Percentiles rank a stretch among this genome's conserved stretches.
These are phyloP conservation scores for Paramisgurnus dabryanus DNA, from an alignment of 2,113 vertebrate genomes.

Conservation along the genomic window DNA sequence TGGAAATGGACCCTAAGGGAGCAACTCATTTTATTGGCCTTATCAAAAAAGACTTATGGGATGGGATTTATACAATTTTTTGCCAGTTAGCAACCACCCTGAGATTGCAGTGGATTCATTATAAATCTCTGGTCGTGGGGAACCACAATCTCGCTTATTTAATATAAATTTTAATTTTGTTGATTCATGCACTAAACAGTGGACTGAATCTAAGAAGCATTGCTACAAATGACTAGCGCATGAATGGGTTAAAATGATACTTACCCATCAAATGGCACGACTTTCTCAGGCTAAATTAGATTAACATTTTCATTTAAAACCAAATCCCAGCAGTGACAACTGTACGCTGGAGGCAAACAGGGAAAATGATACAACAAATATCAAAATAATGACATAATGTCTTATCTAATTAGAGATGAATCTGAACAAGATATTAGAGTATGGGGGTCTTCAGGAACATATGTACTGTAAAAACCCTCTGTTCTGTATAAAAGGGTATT, in stretches of 20 bases:
- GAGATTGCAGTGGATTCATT: too few species aligned
- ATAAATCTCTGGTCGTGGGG: too few species aligned
- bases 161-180: too few species aligned
- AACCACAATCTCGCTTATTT: too few species aligned
- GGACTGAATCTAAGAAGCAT: too few species aligned
- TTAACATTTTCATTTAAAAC: background rate
- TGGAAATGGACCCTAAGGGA: too few species aligned
- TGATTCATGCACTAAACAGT: too few species aligned
- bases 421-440: background rate
- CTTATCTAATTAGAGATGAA: slow-evolving; percentile 3
- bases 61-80: too few species aligned
- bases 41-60: too few species aligned
- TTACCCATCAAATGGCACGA: background rate
- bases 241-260: background rate
- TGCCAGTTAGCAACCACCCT: too few species aligned
- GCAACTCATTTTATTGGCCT: too few species aligned
- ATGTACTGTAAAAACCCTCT: background rate
- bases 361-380: background rate
- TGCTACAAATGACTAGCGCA: background rate
- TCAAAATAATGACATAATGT: slow-evolving; percentile 11
- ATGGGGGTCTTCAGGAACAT: too few species aligned
- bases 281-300: slow-evolving; percentile 11
- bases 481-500: background rate
- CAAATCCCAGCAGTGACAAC: background rate
- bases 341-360: background rate